Base-by-base conservation (phyloP, 2,113 vertebrate species). In the Connochaetes taurinus region DNA sequence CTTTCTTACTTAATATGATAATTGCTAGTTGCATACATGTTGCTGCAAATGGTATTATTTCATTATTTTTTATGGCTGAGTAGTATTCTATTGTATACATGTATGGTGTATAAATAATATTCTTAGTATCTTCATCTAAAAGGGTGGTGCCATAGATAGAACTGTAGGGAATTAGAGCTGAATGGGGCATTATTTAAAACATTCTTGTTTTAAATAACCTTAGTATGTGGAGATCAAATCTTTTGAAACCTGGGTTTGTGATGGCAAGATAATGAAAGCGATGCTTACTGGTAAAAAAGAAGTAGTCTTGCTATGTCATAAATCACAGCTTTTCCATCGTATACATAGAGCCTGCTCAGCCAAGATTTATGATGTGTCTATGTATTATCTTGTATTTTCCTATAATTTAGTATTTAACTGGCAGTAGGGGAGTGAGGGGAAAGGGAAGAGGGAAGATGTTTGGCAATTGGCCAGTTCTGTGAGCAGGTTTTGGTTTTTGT, bases 401-500 rank as follows among this genome's bases (percentile, higher is more conserved):
- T 58, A 43, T 67, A 91, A 85, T 90, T 90, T 90, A 9, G 5
- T 60, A 27, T 90, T 92, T 95, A 89, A 58, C 64, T 74, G 62
- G 50, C 94, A 92, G 27, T 76, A 40, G 16, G 23, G 29, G 64
- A 76, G 31, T 40, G n/a, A 71, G 23, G 29, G 64, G 25, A 27
- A 36, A 78, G 12, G 36, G 29, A n/a, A 19, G 43, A 64, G 21
- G 50, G 47, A 52, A 40, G 53, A 27, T 85, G 23, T 80, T 87
- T 96, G 97, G 97, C 90, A 67, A 31, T 13, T 87, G 67, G 82
- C 82, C 93, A 93, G 21, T 53, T 95, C 67, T 52, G 12, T 92
- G 87, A 98, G 80, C 80, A 81, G 87, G 81, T 93, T 96, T 93
- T 90, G 64, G 2, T 3, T 88, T 97, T 88, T 89, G 64, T 58